phyloP scores from a whole-genome alignment of 2,797 vertebrate genomes.

The Pseudochirops cupreus region DNA sequence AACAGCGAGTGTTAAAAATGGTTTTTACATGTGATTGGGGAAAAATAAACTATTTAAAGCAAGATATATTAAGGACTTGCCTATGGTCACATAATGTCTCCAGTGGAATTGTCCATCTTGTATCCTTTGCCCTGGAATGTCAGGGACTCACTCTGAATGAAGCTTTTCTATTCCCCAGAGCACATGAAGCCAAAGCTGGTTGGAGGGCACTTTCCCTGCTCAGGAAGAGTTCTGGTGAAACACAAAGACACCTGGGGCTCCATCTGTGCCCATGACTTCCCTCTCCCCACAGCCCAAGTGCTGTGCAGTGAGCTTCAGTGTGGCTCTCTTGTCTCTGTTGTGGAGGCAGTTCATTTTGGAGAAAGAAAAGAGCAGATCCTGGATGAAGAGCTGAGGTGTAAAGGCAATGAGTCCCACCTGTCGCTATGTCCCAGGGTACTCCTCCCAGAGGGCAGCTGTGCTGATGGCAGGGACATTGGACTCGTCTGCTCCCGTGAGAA shows the following conservation, averaged over 20 bases:
- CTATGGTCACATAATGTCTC: too few relatives aligned
- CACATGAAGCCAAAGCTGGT: conserved; percentile 76
- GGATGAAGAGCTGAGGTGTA: conserved; percentile 84
- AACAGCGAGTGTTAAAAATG: background rate
- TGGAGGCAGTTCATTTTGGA: conserved; percentile 73
- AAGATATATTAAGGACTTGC: too few relatives aligned
- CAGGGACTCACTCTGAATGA: conserved; percentile 2
- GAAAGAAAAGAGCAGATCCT: conserved; percentile 76
- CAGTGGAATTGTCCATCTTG: too few relatives aligned
- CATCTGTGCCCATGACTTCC: conserved; percentile 83
- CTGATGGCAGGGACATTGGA: conserved; percentile 72
- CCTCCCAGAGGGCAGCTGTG: conserved; percentile 56
- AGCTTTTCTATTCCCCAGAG: conserved; percentile 68
- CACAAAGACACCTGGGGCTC: conserved; percentile 76
- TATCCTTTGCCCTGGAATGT: too few relatives aligned
- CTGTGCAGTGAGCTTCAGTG: conserved; percentile 85
- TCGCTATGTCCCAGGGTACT: conserved; percentile 76
- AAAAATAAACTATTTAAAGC: too few relatives aligned
- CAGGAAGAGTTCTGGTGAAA: conserved; percentile 82
- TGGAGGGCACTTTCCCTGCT: conserved; percentile 81
- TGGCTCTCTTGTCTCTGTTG: conserved; percentile 76
- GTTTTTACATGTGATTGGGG: background rate
- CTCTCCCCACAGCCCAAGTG: conserved; percentile 84
- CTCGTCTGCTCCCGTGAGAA: conserved; percentile 82
- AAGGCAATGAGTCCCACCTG: conserved; percentile 80